Evolutionary conservation across 1,140 invertebrate species (phyloP).

Genomic region (Neodiprion virginianus): DNA sequence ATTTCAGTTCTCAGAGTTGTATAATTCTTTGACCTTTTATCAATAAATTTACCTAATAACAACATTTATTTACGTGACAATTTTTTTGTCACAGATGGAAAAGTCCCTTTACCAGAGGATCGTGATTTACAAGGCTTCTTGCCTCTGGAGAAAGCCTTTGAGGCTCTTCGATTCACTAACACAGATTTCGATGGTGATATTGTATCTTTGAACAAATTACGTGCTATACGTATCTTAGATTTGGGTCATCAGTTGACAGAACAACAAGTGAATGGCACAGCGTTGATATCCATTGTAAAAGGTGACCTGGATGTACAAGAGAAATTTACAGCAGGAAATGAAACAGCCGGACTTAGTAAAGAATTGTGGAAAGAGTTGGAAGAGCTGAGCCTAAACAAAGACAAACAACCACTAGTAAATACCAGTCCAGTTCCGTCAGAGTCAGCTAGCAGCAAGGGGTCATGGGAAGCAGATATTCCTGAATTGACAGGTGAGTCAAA

Average conservation of each 20-base stretch:
- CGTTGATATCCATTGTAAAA: slow-evolving; percentile 40
- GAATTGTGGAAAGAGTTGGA: slow-evolving; percentile 58
- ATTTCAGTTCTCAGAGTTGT: slow-evolving; percentile 14
- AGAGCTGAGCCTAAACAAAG: slow-evolving; percentile 52
- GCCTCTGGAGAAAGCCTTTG: slow-evolving; percentile 70
- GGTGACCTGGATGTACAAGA: slow-evolving; percentile 35
- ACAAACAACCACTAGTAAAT: slow-evolving; percentile 36
- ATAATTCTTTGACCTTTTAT: neutral
- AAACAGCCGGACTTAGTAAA: slow-evolving; percentile 45
- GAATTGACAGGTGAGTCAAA: slow-evolving; percentile 32
- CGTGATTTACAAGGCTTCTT: slow-evolving; percentile 80
- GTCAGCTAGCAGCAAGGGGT: slow-evolving; percentile 49
- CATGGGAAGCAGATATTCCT: slow-evolving; percentile 42
- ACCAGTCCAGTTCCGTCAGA: slow-evolving; percentile 53
- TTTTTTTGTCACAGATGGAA: slow-evolving; percentile 61
- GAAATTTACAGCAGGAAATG: slow-evolving; percentile 40
- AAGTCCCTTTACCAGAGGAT: slow-evolving; percentile 79
- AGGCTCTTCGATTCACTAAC: slow-evolving; percentile 58
- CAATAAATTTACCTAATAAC: slow-evolving; percentile 6
- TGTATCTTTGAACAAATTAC: slow-evolving; percentile 46
- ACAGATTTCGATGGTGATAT: slow-evolving; percentile 45
- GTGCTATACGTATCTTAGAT: slow-evolving; percentile 60
- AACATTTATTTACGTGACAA: neutral
- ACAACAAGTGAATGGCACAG: slow-evolving; percentile 54
- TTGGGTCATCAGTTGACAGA: slow-evolving; percentile 61